Evolutionary conservation across 2,113 vertebrate genomes (phyloP).

Genomic region (Craseonycteris thonglongyai): DNA sequence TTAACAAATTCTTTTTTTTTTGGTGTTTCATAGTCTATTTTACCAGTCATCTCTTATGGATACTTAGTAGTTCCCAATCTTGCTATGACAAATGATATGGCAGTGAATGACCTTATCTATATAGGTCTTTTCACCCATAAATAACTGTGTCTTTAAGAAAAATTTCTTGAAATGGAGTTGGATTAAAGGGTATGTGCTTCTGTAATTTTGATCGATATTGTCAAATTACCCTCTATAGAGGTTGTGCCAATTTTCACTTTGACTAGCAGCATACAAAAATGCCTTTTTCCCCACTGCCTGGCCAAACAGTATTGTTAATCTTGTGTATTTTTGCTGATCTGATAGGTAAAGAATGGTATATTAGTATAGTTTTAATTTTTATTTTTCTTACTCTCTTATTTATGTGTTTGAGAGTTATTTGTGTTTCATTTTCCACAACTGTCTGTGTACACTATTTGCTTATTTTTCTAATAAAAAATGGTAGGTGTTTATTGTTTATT

Average conservation of each 20-base stretch:
- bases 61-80: not conserved
- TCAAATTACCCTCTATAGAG: not conserved
- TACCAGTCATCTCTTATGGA: not conserved
- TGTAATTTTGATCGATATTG: conserved; percentile 9
- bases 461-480: conserved; percentile 58
- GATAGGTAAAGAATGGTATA: conserved; percentile 34
- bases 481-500: conserved; percentile 51
- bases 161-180: not conserved
- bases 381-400: conserved; percentile 46
- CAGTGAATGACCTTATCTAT: not conserved
- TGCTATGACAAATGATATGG: not conserved
- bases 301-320: conserved; percentile 22
- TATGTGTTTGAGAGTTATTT: conserved; percentile 48
- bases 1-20: not conserved
- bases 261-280: not conserved
- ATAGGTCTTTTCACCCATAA: not conserved
- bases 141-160: conserved; percentile 6
- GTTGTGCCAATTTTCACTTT: not conserved
- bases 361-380: conserved; percentile 54
- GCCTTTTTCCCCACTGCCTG: not conserved
- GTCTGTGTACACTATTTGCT: not conserved
- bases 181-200: not conserved
- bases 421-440: conserved; percentile 42
- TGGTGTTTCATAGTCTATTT: not conserved
- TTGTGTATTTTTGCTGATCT: conserved; percentile 38